phyloP scores from a whole-genome alignment of 2,113 vertebrate genomes.

The Cyanoderma ruficeps region DNA sequence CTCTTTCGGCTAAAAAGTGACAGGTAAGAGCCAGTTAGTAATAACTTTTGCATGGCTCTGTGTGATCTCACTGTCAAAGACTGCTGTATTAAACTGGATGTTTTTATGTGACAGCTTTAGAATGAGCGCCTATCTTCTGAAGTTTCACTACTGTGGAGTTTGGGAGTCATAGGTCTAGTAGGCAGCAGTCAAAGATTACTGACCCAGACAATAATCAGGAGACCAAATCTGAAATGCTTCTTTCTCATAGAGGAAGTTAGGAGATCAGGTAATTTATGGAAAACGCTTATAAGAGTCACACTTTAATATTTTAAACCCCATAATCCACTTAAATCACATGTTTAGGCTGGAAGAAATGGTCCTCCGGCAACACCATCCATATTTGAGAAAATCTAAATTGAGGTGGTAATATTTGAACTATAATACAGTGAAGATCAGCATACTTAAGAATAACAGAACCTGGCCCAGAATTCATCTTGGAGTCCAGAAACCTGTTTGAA shows the following conservation, averaged over 20 bases:
- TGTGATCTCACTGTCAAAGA: not conserved
- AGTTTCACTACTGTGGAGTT: not conserved
- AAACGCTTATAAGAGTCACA: not conserved
- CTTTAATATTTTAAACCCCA: not conserved
- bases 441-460: not conserved
- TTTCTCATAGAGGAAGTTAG: not conserved
- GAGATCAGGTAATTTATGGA: not conserved
- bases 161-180: not conserved
- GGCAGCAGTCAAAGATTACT: not conserved
- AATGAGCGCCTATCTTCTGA: not conserved
- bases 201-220: not conserved
- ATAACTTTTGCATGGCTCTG: not conserved
- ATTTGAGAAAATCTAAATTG: not conserved
- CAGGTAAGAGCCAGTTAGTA: not conserved
- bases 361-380: not conserved
- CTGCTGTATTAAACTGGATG: not conserved
- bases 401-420: not conserved
- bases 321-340: not conserved
- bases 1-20: not conserved
- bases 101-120: not conserved
- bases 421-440: not conserved
- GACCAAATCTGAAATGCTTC: not conserved
- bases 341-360: not conserved
- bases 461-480: not conserved
- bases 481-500: not conserved